phyloP scores from a whole-genome alignment of 2,797 vertebrate species.

The Phoebastria nigripes region DNA sequence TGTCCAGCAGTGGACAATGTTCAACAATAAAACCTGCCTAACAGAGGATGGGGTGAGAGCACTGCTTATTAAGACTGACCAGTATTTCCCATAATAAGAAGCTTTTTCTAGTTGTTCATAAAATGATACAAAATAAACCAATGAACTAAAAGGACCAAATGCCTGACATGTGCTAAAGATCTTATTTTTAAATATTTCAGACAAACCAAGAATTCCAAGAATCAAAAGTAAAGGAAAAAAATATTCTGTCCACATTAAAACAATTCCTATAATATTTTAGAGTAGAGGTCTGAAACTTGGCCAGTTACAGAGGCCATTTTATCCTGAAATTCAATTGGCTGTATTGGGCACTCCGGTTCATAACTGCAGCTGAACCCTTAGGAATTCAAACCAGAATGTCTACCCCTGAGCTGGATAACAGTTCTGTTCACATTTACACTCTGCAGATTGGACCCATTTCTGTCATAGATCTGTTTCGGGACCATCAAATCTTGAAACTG shows the following conservation, averaged over 20 bases:
- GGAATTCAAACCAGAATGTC: neutral
- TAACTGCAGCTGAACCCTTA: neutral
- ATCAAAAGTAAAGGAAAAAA: neutral
- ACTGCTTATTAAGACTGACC: neutral
- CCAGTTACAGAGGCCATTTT: neutral
- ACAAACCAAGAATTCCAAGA: neutral
- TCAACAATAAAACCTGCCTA: neutral
- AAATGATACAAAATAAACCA: neutral
- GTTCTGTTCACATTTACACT: neutral
- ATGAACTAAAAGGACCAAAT: neutral
- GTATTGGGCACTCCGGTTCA: neutral
- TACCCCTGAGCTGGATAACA: neutral
- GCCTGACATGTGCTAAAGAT: neutral
- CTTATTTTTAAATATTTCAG: neutral
- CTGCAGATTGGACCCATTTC: neutral
- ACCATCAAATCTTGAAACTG: neutral
- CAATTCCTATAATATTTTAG: neutral
- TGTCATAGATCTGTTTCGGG: neutral
- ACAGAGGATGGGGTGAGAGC: neutral
- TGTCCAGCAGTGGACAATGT: neutral
- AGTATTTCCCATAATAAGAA: neutral
- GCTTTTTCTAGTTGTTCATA: neutral
- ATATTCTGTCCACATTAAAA: neutral
- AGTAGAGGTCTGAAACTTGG: neutral
- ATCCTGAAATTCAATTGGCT: neutral